Percentiles rank a stretch among this genome's conserved stretches.
Conservation (phyloP, 2,888 invertebrate genomes). For the Neocrepidodera transversa region DNA sequence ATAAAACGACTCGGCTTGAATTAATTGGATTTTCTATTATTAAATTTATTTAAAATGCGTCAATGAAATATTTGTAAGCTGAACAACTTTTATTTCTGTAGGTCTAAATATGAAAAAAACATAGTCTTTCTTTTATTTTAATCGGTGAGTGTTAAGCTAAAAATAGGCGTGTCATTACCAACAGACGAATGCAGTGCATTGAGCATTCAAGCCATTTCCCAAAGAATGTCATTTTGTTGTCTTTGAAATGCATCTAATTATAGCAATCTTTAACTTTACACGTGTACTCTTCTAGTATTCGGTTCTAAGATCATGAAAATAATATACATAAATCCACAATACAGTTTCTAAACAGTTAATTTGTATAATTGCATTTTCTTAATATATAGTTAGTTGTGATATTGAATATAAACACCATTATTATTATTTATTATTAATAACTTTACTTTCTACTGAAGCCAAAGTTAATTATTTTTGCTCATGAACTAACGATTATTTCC, state of each 20-base stretch:
- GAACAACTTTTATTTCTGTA: background rate
- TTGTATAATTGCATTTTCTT: too few species aligned
- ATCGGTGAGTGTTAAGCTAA: background rate
- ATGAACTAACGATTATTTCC: too few species aligned
- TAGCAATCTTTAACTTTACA: conserved; percentile 12
- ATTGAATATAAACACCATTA: too few species aligned
- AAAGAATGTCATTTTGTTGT: conserved; percentile 28
- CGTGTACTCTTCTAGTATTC: conserved; percentile 6
- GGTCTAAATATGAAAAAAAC: conserved; percentile 1
- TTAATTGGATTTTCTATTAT: too few species aligned
- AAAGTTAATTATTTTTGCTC: too few species aligned
- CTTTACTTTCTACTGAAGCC: too few species aligned
- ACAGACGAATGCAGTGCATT: conserved; percentile 8
- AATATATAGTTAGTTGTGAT: too few species aligned
- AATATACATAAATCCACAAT: background rate
- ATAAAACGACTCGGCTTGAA: too few species aligned
- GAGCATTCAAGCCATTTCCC: conserved; percentile 21
- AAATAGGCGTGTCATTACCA: background rate
- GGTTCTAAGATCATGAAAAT: background rate
- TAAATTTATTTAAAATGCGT: background rate
- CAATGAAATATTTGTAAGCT: background rate
- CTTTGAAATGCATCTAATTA: conserved; percentile 19
- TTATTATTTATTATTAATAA: too few species aligned
- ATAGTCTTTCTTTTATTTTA: background rate
- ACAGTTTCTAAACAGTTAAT: too few species aligned